These are phyloP conservation scores for Prostheceraeus crozeri DNA, from an alignment of 2,888 invertebrate species.

Conservation along the genomic window DNA sequence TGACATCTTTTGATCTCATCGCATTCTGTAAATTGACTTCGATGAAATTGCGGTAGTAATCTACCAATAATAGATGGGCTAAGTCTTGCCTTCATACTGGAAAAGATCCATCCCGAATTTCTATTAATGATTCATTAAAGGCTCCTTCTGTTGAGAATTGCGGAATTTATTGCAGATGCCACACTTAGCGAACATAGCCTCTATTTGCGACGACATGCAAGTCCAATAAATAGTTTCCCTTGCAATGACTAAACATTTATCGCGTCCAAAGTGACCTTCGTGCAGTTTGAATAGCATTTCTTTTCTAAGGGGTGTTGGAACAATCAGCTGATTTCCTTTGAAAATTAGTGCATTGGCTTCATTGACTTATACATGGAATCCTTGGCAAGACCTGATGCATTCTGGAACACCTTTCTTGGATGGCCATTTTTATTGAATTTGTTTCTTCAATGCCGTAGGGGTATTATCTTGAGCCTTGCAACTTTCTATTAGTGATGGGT, in stretches of 20 bases:
- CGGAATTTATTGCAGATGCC: background rate
- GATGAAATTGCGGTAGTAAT: too few relatives aligned
- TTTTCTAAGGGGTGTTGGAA: background rate
- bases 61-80: too few relatives aligned
- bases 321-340: background rate
- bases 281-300: background rate
- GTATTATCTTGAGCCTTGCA: background rate
- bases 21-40: too few relatives aligned
- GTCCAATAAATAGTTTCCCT: slow-evolving; percentile 4
- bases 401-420: too few relatives aligned
- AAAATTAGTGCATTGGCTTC: background rate
- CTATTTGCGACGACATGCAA: background rate
- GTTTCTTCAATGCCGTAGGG: background rate
- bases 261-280: slow-evolving; percentile 3
- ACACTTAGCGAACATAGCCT: background rate
- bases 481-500: background rate
- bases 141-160: background rate
- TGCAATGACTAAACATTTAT: background rate
- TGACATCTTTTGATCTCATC: too few relatives aligned
- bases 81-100: too few relatives aligned
- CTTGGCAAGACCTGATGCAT: background rate
- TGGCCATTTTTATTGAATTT: background rate
- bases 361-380: background rate
- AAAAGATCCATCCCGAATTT: too few relatives aligned
- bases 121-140: background rate